These are phyloP conservation scores for Ivindomyrus marchei DNA, from an alignment of 2,113 vertebrate species.

Conservation along the genomic window DNA sequence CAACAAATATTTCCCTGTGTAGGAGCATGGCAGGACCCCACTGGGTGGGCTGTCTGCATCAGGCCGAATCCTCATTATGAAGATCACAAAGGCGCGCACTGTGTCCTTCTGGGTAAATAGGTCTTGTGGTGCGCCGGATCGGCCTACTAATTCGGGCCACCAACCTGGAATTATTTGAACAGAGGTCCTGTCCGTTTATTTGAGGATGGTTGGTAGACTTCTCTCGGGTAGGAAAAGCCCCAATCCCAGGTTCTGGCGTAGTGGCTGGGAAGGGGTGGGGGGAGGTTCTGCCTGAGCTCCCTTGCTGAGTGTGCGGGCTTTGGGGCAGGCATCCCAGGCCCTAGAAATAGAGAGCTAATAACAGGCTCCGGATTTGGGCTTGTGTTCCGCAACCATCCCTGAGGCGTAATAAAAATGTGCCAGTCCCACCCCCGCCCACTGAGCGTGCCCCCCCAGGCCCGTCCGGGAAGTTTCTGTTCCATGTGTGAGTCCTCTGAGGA, in stretches of 20 bases:
- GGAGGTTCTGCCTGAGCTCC: too few species aligned
- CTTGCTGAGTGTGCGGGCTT: neutral
- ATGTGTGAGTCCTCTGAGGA: neutral
- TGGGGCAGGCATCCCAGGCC: neutral
- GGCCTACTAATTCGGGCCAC: neutral
- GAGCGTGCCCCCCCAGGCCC: neutral
- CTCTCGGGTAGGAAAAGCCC: neutral
- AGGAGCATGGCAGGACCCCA: neutral
- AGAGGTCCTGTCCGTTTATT: neutral
- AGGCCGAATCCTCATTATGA: neutral
- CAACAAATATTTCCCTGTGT: slow-evolving; percentile 1
- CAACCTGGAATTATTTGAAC: neutral
- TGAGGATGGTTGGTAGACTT: neutral
- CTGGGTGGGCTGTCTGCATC: neutral
- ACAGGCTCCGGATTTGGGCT: neutral
- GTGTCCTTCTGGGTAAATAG: slow-evolving; percentile 14
- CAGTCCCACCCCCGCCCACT: neutral
- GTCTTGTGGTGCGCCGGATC: neutral
- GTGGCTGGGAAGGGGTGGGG: neutral
- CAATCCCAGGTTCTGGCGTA: neutral
- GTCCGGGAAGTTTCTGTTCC: neutral
- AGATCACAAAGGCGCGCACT: neutral
- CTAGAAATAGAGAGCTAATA: slow-evolving; percentile 17
- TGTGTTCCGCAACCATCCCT: neutral
- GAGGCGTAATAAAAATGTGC: neutral